These are phyloP conservation scores for Heliconius melpomene DNA, from an alignment of 1,140 invertebrate species.

Conservation along the genomic window DNA sequence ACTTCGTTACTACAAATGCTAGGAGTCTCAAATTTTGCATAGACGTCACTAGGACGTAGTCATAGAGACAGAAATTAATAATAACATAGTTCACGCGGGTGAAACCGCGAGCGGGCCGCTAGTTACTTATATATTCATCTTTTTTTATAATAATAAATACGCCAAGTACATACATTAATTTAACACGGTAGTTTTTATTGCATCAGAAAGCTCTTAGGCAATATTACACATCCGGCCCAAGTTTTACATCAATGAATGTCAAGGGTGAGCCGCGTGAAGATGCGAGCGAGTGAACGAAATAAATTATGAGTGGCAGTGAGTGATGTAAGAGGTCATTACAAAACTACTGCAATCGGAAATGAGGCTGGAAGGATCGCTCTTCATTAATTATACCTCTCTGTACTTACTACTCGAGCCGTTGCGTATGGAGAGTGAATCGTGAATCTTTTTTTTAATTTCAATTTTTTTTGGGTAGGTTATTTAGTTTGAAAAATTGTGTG, in stretches of 20 bases:
- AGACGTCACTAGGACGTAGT: too few species aligned
- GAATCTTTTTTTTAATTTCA: background rate
- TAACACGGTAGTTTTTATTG: background rate
- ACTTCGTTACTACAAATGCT: too few species aligned
- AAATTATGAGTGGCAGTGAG: conserved; percentile 28
- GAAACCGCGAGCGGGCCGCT: too few species aligned
- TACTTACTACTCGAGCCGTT: background rate
- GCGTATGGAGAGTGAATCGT: background rate
- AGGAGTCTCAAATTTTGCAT: too few species aligned
- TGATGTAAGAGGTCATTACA: conserved; percentile 34
- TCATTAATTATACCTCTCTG: background rate
- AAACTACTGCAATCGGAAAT: conserved; percentile 30
- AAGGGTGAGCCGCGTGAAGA: conserved; percentile 38
- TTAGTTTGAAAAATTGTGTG: background rate
- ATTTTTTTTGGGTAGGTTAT: background rate
- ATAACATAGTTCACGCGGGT: too few species aligned
- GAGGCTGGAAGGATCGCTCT: conserved; percentile 19
- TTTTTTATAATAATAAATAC: background rate
- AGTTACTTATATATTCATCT: too few species aligned
- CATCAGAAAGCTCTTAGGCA: conserved; percentile 14
- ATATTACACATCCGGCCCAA: conserved; percentile 20
- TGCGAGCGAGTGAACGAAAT: conserved; percentile 31
- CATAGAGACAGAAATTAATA: too few species aligned
- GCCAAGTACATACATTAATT: background rate
- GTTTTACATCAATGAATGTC: conserved; percentile 40